Base-by-base conservation (phyloP, 2,113 vertebrate species). In the Rhabdornis inornatus region DNA sequence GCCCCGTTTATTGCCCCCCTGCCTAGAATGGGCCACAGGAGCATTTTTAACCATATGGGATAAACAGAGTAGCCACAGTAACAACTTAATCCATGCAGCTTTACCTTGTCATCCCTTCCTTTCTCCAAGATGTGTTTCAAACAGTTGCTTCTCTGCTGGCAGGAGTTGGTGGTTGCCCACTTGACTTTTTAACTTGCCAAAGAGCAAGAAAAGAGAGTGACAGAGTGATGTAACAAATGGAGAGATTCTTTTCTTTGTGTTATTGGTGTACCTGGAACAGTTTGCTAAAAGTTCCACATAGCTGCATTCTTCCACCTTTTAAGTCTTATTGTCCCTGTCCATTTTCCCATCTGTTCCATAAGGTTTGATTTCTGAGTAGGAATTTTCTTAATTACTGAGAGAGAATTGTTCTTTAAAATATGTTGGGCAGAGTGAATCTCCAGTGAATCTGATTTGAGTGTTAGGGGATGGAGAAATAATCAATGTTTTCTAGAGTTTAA, bases 141-240 rank as follows among this genome's bases (percentile, higher is more conserved):
- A 35, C 16, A 5, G 24, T 37, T 40, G 25, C 42, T 37, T 86
- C 20, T 71, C 33, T 72, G 44, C 68, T 39, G 66, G 24, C 30
- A 27, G 59, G 15, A 64, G 45, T 16, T 76, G 49, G 20, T 79
- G 39, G 53, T 28, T 91, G 10, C 44, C 61, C 15, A 1, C n/a
- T 74, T 61, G 30, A 6, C 4, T 33, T 49, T 56, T 72, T 72
- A 72, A 80, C 21, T 80, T 1, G 0, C 37, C 33, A 45, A 28
- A 68, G 44, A 47, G 55, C 24, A 78, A 53, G 40, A 42, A 25
- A 47, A 59, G 31, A 35, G 61, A 13, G 22, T 20, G 75, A 14
- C 4, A 42, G 27, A 42, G 27, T 42, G 35, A 23, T 30, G 10
- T 31, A 39, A 55, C 0, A 0, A 25, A 49, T 57, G 22, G 52